These are phyloP conservation scores for Notothenia rossii DNA, from an alignment of 2,113 vertebrate species.

Conservation along the genomic window DNA sequence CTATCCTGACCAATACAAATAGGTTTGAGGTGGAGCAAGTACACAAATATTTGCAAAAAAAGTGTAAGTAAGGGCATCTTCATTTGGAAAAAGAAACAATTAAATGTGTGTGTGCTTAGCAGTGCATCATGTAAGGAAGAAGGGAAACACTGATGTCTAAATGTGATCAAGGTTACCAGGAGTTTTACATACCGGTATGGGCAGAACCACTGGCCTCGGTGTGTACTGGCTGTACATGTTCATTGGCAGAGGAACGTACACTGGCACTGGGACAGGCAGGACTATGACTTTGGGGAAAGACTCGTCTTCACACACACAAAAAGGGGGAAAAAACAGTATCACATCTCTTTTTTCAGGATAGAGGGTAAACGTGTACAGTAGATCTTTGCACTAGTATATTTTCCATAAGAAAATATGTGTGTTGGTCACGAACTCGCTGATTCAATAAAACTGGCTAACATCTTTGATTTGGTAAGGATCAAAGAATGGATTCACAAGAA, in stretches of 20 bases:
- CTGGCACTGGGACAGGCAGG: constrained; percentile 91
- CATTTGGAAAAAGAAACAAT: too few relatives aligned
- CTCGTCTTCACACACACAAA: constrained; percentile 50
- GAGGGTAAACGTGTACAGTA: background rate
- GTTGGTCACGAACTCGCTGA: too few relatives aligned
- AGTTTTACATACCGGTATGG: constrained; percentile 87
- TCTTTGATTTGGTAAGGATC: too few relatives aligned
- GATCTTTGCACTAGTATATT: background rate
- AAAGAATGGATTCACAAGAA: too few relatives aligned
- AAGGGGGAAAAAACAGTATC: background rate
- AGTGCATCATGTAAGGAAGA: too few relatives aligned
- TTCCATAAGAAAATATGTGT: background rate
- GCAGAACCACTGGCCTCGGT: constrained; percentile 88
- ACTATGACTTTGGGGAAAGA: constrained; percentile 81
- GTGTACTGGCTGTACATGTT: constrained; percentile 93
- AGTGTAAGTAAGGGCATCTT: too few relatives aligned
- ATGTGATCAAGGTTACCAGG: background rate
- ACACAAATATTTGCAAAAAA: too few relatives aligned
- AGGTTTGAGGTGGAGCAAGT: too few relatives aligned
- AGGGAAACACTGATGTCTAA: background rate
- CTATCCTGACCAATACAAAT: too few relatives aligned
- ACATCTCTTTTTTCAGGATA: background rate
- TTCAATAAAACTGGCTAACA: too few relatives aligned
- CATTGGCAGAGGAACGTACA: constrained; percentile 93
- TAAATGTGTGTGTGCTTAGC: too few relatives aligned